These are phyloP conservation scores for Thera britannica DNA, from an alignment of 2,888 invertebrate genomes.

Conservation along the genomic window DNA sequence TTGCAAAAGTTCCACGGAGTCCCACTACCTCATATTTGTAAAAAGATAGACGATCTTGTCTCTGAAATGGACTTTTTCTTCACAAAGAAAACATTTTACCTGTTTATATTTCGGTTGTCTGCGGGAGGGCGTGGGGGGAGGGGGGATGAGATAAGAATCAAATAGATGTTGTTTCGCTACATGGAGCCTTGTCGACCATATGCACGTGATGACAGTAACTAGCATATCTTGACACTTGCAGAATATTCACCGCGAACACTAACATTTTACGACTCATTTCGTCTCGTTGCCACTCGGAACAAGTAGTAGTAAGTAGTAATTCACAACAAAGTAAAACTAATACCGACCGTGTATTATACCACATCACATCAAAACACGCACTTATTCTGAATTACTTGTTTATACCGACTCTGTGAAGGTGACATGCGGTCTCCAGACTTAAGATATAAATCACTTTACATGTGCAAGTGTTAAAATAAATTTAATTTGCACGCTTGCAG, in stretches of 20 bases:
- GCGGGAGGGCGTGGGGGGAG: slow-evolving; percentile 51
- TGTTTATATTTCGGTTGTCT: slow-evolving; percentile 75
- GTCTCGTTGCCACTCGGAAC: slow-evolving; percentile 27
- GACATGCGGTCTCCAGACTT: slow-evolving; percentile 26
- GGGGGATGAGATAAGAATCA: slow-evolving; percentile 80
- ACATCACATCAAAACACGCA: slow-evolving; percentile 17
- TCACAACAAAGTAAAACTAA: slow-evolving; percentile 27
- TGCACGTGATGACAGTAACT: slow-evolving; percentile 74
- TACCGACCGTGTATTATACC: slow-evolving; percentile 19
- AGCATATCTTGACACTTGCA: slow-evolving; percentile 74
- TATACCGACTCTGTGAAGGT: slow-evolving; percentile 23
- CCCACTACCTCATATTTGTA: slow-evolving; percentile 55
- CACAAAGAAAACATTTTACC: slow-evolving; percentile 76
- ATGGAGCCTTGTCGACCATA: slow-evolving; percentile 72
- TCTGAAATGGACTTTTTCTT: slow-evolving; percentile 71
- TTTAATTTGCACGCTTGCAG: slow-evolving; percentile 36
- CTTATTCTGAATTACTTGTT: slow-evolving; percentile 26
- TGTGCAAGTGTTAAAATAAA: slow-evolving; percentile 39
- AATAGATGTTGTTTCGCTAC: slow-evolving; percentile 84
- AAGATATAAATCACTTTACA: slow-evolving; percentile 28
- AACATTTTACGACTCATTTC: slow-evolving; percentile 35
- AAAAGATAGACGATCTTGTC: slow-evolving; percentile 66
- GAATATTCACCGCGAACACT: slow-evolving; percentile 37
- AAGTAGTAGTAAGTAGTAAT: too few relatives aligned
- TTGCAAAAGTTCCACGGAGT: slow-evolving; percentile 48